Evolutionary conservation across 2,797 vertebrate species (phyloP).

Genomic region (Zenarchopterus dispar): DNA sequence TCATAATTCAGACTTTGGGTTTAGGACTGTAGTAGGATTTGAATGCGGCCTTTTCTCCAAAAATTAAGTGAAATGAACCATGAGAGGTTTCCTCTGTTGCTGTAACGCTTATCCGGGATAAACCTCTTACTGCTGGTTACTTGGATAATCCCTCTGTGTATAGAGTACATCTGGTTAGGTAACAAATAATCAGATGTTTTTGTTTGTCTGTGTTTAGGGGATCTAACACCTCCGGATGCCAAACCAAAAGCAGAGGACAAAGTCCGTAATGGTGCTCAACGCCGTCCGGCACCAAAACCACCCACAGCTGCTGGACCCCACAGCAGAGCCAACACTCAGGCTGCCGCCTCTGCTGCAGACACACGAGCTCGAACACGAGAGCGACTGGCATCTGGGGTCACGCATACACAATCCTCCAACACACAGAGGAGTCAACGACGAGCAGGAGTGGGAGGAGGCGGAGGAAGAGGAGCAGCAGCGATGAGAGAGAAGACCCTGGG

Average conservation of each 20-base stretch:
- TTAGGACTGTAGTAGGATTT: no score
- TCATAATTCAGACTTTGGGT: no score
- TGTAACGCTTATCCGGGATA: conserved; percentile 18
- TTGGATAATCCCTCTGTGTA: conserved; percentile 58
- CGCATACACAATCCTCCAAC: conserved; percentile 66
- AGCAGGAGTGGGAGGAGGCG: conserved; percentile 38
- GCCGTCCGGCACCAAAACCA: conserved; percentile 86
- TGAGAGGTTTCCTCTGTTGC: background rate
- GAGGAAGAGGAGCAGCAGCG: conserved; percentile 28
- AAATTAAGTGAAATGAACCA: no score
- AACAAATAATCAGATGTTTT: conserved; percentile 66
- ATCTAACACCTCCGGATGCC: conserved; percentile 84
- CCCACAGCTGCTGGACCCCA: conserved; percentile 48
- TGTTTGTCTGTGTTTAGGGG: conserved; percentile 79
- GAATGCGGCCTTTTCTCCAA: no score
- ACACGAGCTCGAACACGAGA: conserved; percentile 49
- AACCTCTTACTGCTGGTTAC: conserved; percentile 38
- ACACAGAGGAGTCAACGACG: conserved; percentile 62
- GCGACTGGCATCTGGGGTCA: conserved; percentile 72
- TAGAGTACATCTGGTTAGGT: conserved; percentile 47
- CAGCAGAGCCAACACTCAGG: conserved; percentile 79
- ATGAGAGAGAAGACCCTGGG: conserved; percentile 59
- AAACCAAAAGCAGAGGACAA: conserved; percentile 88
- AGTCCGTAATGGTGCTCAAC: conserved; percentile 82
- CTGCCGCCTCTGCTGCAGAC: conserved; percentile 31